Percentiles rank a stretch among this genome's conserved stretches.
These are phyloP conservation scores for Ichneumoninae sp. DNA, from an alignment of 2,888 invertebrate species.

Conservation along the genomic window DNA sequence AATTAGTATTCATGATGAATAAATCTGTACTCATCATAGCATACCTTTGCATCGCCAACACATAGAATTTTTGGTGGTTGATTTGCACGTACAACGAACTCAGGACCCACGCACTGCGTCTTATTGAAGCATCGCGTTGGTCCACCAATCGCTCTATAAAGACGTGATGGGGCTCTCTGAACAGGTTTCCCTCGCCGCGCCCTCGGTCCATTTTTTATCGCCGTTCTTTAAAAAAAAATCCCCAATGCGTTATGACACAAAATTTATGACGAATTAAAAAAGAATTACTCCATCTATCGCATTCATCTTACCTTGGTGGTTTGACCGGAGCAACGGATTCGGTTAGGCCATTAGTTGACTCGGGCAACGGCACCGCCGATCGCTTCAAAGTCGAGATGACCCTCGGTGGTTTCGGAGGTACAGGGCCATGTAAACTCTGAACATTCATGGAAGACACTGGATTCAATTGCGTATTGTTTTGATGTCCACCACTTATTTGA, in stretches of 20 bases:
- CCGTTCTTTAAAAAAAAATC: constrained; percentile 53
- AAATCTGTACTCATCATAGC: constrained; percentile 21
- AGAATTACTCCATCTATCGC: background rate
- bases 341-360: constrained; percentile 64
- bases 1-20: background rate
- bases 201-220: constrained; percentile 79
- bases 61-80: constrained; percentile 88
- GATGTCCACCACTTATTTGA: constrained; percentile 37
- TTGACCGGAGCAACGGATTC: constrained; percentile 76
- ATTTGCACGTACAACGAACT: constrained; percentile 90
- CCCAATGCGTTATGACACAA: background rate
- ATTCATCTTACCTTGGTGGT: constrained; percentile 75
- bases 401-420: constrained; percentile 80
- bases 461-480: constrained; percentile 73
- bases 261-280: background rate
- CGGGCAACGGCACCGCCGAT: constrained; percentile 70
- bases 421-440: constrained; percentile 70
- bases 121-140: constrained; percentile 83
- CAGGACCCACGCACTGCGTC: constrained; percentile 88
- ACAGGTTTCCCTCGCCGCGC: constrained; percentile 88
- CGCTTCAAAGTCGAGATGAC: constrained; percentile 80
- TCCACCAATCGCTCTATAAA: constrained; percentile 88
- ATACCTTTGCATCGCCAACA: constrained; percentile 86
- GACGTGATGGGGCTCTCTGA: constrained; percentile 89
- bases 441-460: constrained; percentile 75